Percentiles rank a stretch among this genome's conserved stretches.
Conservation (phyloP, 2,888 invertebrate species). For the Amphiduros pacificus region DNA sequence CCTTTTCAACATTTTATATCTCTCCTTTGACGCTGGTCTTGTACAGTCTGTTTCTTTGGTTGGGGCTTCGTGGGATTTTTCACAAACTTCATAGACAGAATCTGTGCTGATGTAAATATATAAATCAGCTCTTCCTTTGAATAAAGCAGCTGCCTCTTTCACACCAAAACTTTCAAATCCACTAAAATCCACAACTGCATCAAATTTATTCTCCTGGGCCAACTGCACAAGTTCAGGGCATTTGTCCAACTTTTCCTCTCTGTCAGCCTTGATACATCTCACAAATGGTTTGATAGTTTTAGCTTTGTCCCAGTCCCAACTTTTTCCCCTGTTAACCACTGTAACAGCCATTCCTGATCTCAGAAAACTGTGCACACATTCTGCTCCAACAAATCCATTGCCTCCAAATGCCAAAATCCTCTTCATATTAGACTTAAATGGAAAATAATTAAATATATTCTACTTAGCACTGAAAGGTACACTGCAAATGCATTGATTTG, state of each 20-base stretch:
- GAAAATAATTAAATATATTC: too few relatives aligned
- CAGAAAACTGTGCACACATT: conserved; percentile 49
- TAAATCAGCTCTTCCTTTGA: conserved; percentile 48
- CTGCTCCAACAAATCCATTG: conserved; percentile 61
- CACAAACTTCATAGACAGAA: conserved; percentile 61
- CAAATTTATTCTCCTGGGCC: conserved; percentile 40
- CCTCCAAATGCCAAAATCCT: conserved; percentile 58
- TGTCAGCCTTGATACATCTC: conserved; percentile 52
- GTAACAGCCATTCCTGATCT: conserved; percentile 34
- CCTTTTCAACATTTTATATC: conserved; percentile 38
- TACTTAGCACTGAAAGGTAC: too few relatives aligned
- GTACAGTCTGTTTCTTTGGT: conserved; percentile 56
- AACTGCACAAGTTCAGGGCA: conserved; percentile 41
- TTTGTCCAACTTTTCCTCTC: conserved; percentile 33
- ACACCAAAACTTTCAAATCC: conserved; percentile 56
- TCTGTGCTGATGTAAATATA: conserved; percentile 62
- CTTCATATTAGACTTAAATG: too few relatives aligned
- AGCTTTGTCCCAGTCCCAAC: conserved; percentile 60
- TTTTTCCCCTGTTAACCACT: conserved; percentile 55
- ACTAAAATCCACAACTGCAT: conserved; percentile 61
- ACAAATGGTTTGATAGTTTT: conserved; percentile 40
- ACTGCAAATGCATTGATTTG: too few relatives aligned
- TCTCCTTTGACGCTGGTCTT: conserved; percentile 46
- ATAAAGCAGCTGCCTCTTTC: conserved; percentile 45
- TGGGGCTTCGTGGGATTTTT: conserved; percentile 32